These are phyloP conservation scores for Megalurothrips usitatus DNA, from an alignment of 2,888 invertebrate species.

Conservation along the genomic window DNA sequence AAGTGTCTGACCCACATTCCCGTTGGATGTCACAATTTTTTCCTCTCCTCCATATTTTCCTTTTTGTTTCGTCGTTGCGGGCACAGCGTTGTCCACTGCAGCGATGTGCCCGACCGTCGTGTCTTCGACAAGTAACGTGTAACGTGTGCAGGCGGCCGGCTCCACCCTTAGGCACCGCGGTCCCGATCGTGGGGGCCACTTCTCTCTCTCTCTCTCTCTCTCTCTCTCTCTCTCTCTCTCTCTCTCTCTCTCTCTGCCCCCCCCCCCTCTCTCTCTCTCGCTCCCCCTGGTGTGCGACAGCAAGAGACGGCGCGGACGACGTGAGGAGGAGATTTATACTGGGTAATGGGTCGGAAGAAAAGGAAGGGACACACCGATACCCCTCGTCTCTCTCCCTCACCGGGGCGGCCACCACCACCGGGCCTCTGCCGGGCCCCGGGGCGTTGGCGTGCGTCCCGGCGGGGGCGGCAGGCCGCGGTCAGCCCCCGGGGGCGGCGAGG, in stretches of 20 bases:
- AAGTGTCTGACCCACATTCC: too few species aligned
- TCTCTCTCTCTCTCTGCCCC: not conserved
- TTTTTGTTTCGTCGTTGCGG: not conserved
- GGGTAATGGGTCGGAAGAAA: conserved; percentile 21
- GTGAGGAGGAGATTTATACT: conserved; percentile 19
- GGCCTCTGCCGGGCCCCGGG: not conserved
- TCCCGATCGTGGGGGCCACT: too few species aligned
- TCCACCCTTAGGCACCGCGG: too few species aligned
- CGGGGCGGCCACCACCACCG: not conserved
- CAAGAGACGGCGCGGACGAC: not conserved
- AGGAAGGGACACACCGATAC: conserved; percentile 6
- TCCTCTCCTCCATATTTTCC: too few species aligned
- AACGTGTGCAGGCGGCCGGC: too few species aligned
- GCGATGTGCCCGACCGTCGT: too few species aligned
- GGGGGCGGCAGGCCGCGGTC: not conserved
- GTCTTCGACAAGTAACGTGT: too few species aligned
- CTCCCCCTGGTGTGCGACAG: too few species aligned
- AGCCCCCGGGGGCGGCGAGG: too few species aligned
- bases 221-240: not conserved
- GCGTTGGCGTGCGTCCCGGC: not conserved
- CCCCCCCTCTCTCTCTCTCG: not conserved
- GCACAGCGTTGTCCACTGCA: not conserved
- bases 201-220: conserved; percentile 1
- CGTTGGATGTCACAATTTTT: too few species aligned
- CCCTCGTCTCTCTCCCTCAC: not conserved